phyloP scores from a whole-genome alignment of 2,888 invertebrate genomes.

The Acanthosepion lycidas region DNA sequence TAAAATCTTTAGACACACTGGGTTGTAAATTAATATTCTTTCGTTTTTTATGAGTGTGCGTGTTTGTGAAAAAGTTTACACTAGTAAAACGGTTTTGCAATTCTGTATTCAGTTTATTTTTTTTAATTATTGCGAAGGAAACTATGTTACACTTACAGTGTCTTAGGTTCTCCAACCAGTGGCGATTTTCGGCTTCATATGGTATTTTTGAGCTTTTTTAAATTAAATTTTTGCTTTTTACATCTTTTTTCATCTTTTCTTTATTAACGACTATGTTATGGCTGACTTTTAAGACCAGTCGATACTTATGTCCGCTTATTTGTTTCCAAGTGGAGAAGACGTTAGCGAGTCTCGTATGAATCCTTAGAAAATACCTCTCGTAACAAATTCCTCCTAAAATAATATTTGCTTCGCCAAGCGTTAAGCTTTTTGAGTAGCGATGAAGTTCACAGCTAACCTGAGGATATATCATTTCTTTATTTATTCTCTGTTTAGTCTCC shows the following conservation, averaged over 20 bases:
- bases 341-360: neutral
- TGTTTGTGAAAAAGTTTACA: too few species aligned
- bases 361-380: neutral
- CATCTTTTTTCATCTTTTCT: neutral
- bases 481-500: neutral
- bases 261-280: neutral
- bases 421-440: neutral
- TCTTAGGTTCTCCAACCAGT: too few species aligned
- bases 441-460: neutral
- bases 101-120: too few species aligned
- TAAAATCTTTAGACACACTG: too few species aligned
- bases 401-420: neutral
- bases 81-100: too few species aligned
- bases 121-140: too few species aligned
- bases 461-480: neutral
- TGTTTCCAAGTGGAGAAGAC: neutral
- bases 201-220: too few species aligned
- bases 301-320: neutral
- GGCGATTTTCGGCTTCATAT: too few species aligned
- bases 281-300: neutral
- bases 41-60: too few species aligned
- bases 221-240: too few species aligned
- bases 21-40: too few species aligned
- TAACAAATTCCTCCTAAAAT: conserved; percentile 1
- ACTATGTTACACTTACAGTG: too few species aligned